Evolutionary conservation across 2,888 invertebrate genomes (phyloP).

Genomic region (Phania funesta): DNA sequence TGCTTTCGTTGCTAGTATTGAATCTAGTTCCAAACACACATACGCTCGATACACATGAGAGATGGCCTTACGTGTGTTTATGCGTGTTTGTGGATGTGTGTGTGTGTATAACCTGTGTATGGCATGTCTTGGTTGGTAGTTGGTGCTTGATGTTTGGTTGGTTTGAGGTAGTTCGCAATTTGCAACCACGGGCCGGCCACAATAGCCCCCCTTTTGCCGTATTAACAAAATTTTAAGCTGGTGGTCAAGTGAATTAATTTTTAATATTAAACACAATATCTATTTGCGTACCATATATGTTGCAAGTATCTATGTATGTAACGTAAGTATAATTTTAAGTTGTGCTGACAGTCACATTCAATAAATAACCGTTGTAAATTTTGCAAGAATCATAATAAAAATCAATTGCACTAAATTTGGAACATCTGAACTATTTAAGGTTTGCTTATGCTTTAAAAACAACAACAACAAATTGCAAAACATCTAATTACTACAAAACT

Average conservation of each 20-base stretch:
- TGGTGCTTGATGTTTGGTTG: constrained; percentile 15
- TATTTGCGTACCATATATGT: constrained; percentile 41
- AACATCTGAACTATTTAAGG: background rate
- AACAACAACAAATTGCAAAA: constrained; percentile 60
- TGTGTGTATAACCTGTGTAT: constrained; percentile 2
- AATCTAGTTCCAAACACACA: background rate
- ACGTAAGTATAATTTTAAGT: constrained; percentile 49
- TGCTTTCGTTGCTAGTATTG: background rate
- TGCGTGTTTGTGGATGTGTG: background rate
- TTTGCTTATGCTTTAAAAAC: constrained; percentile 21
- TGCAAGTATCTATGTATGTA: constrained; percentile 32
- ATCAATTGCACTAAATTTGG: background rate
- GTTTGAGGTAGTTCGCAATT: constrained; percentile 36
- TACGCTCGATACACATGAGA: background rate
- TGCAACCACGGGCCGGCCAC: constrained; percentile 74
- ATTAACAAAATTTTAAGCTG: constrained; percentile 79
- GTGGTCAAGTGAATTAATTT: constrained; percentile 77
- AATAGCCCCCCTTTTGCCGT: constrained; percentile 72
- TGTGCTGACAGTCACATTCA: constrained; percentile 45
- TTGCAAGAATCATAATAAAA: constrained; percentile 3
- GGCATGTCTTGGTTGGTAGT: constrained; percentile 18
- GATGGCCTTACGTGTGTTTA: background rate
- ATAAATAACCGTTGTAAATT: background rate
- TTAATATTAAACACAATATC: constrained; percentile 66
- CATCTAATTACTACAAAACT: constrained; percentile 43